These are phyloP conservation scores for Macrotis lagotis DNA, from an alignment of 2,113 vertebrate species.

Conservation along the genomic window DNA sequence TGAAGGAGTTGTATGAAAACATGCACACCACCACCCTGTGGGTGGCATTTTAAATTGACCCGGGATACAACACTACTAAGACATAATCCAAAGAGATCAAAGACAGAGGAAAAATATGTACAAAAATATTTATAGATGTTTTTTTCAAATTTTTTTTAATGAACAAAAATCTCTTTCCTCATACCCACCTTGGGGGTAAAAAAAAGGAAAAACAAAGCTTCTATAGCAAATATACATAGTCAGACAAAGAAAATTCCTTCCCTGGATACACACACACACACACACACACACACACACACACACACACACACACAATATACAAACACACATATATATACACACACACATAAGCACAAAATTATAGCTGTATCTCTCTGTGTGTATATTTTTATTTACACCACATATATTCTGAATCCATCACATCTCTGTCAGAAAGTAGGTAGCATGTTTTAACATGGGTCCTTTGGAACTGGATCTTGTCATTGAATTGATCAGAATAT, in stretches of 20 bases:
- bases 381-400: too few species aligned
- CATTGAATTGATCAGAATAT: neutral
- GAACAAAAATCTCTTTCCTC: neutral
- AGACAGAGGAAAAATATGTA: neutral
- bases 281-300: too few species aligned
- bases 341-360: too few species aligned
- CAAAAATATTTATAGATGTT: neutral
- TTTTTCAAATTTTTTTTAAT: neutral
- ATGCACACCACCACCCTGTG: neutral
- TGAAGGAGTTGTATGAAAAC: neutral
- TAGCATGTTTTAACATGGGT: neutral
- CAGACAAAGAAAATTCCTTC: neutral
- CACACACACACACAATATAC: too few species aligned
- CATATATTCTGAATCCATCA: neutral
- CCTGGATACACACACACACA: neutral
- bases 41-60: neutral
- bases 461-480: neutral
- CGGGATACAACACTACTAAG: neutral
- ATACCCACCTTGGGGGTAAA: neutral
- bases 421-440: neutral
- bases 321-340: too few species aligned
- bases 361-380: too few species aligned
- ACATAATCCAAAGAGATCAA: neutral
- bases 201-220: neutral
- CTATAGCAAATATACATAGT: neutral